Conservation (phyloP, 2,797 vertebrate genomes). For the Pangasius djambal region DNA sequence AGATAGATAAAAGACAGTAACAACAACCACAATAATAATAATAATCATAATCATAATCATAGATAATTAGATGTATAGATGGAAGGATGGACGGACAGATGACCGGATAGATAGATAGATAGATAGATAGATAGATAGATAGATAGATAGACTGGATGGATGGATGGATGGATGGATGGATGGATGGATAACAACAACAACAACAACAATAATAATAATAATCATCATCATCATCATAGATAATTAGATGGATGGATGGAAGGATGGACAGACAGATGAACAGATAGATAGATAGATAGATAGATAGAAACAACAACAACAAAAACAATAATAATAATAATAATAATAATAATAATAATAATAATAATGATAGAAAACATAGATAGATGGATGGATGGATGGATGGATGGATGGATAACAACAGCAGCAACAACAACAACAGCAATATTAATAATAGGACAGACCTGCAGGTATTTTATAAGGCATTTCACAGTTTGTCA, state of each 20-base stretch:
- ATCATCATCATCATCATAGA: too few species aligned
- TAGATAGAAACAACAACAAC: background rate
- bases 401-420: background rate
- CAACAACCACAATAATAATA: too few species aligned
- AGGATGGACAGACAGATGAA: background rate
- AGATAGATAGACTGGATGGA: background rate
- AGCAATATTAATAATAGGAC: background rate
- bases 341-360: too few species aligned
- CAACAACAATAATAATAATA: background rate
- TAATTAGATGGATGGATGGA: too few species aligned
- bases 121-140: background rate
- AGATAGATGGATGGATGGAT: background rate
- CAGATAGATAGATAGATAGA: background rate
- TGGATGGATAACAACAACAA: background rate
- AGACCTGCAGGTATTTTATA: background rate
- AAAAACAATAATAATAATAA: too few species aligned
- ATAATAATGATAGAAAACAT: too few species aligned
- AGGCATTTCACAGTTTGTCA: conserved; percentile 8
- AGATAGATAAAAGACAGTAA: background rate
- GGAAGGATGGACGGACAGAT: background rate
- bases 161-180: background rate
- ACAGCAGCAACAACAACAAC: accelerated
- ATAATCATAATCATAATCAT: too few species aligned
- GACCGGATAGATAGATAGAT: background rate
- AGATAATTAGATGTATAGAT: background rate